Evolutionary conservation across 2,113 vertebrate genomes (phyloP).

Genomic region (Phyllostomus hastatus): DNA sequence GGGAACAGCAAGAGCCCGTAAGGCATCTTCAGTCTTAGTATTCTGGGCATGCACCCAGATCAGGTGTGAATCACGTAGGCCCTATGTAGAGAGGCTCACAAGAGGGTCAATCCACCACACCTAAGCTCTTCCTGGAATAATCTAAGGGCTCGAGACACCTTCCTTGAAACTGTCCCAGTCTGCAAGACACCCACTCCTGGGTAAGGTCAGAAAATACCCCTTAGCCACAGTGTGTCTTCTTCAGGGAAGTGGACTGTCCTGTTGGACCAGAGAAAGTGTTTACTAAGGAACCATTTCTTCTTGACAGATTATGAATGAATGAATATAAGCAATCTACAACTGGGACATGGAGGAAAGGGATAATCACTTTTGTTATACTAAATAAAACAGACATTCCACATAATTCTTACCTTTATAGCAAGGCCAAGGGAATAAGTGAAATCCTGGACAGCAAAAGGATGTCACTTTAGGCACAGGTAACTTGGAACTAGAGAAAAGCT

Average conservation of each 20-base stretch:
- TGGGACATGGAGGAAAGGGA: background rate
- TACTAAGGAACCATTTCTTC: background rate
- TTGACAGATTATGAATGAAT: background rate
- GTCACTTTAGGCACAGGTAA: background rate
- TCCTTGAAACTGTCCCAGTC: background rate
- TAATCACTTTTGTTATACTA: background rate
- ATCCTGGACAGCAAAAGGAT: background rate
- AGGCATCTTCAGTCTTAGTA: background rate
- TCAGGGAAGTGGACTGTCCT: background rate
- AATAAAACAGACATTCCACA: background rate
- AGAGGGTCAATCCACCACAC: background rate
- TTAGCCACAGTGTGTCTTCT: background rate
- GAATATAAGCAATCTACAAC: background rate
- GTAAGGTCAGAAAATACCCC: background rate
- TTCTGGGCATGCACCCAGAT: background rate
- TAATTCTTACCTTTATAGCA: background rate
- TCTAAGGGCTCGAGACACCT: background rate
- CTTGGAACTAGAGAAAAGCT: background rate
- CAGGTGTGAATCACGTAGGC: background rate
- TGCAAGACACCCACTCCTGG: background rate
- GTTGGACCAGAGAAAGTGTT: background rate
- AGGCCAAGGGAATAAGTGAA: background rate
- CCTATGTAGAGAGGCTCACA: background rate
- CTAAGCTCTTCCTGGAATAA: background rate
- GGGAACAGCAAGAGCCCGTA: background rate